Percentiles rank a stretch among this genome's conserved stretches.
These are phyloP conservation scores for Lepus americanus DNA, from an alignment of 2,113 vertebrate species.

Conservation along the genomic window DNA sequence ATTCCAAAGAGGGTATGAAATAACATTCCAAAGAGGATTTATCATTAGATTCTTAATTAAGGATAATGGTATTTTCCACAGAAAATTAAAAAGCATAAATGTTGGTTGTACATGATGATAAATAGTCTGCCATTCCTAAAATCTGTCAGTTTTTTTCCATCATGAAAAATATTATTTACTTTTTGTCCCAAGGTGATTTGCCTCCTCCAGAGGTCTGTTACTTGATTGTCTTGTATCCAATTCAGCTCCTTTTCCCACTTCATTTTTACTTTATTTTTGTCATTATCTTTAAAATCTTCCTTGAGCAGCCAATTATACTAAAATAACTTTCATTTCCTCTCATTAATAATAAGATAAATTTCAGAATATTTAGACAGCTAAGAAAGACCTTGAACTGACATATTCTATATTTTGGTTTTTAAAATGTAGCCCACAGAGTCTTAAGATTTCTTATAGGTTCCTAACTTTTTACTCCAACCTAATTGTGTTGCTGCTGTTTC, in stretches of 20 bases:
- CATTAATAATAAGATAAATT: neutral
- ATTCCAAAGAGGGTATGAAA: constrained; percentile 21
- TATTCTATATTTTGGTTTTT: neutral
- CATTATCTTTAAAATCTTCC: neutral
- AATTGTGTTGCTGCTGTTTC: neutral
- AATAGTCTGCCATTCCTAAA: neutral
- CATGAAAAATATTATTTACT: neutral
- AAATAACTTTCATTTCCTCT: neutral
- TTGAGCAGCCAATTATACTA: neutral
- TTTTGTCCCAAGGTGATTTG: neutral
- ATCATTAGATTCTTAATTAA: constrained; percentile 29
- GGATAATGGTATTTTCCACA: neutral
- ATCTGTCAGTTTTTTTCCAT: neutral
- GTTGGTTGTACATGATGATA: neutral
- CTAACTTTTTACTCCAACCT: neutral
- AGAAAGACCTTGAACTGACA: neutral
- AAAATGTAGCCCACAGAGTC: neutral
- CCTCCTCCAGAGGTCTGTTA: neutral
- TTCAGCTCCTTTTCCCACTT: neutral
- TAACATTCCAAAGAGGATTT: constrained; percentile 24
- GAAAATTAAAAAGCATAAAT: neutral
- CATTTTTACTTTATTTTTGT: neutral
- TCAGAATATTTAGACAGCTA: neutral
- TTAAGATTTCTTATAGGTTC: neutral
- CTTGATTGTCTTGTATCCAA: neutral